Conservation (phyloP, 2,888 invertebrate species). For the Didymodactylos carnosus region DNA sequence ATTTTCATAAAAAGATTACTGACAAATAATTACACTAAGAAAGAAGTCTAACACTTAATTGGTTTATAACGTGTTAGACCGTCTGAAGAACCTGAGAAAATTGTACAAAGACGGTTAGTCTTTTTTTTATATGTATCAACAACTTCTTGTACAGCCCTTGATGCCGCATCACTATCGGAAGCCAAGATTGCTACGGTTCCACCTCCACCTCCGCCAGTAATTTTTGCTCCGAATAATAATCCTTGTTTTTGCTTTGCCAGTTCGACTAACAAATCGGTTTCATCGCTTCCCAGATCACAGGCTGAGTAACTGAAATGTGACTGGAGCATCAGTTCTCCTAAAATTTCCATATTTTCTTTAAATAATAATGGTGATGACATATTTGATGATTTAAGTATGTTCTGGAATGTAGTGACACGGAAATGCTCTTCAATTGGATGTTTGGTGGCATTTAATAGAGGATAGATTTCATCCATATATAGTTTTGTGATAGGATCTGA, state of each 20-base stretch:
- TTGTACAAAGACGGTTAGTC: neutral
- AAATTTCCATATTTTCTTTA: neutral
- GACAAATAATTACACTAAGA: no score
- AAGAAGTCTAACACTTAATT: no score
- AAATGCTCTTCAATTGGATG: neutral
- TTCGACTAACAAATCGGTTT: neutral
- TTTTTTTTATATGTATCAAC: neutral
- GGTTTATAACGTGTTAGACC: no score
- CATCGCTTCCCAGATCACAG: neutral
- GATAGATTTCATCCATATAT: neutral
- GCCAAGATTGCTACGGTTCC: neutral
- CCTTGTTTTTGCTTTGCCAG: neutral
- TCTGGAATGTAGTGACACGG: neutral
- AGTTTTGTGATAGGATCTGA: neutral
- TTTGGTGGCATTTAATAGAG: neutral
- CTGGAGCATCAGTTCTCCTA: neutral
- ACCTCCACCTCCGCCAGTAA: neutral
- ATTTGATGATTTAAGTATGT: neutral
- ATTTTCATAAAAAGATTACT: no score
- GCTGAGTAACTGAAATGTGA: neutral
- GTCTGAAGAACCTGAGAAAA: neutral
- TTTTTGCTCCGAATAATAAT: neutral
- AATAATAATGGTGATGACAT: neutral
- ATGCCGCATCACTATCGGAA: neutral
- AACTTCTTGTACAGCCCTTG: neutral